A percentile compares a stretch with the other conserved stretches of the same genome.
phyloP scores from a whole-genome alignment of 30 jellyfish, hydroid and myxozoan species.

The Hydractinia symbiolongicarpus region DNA sequence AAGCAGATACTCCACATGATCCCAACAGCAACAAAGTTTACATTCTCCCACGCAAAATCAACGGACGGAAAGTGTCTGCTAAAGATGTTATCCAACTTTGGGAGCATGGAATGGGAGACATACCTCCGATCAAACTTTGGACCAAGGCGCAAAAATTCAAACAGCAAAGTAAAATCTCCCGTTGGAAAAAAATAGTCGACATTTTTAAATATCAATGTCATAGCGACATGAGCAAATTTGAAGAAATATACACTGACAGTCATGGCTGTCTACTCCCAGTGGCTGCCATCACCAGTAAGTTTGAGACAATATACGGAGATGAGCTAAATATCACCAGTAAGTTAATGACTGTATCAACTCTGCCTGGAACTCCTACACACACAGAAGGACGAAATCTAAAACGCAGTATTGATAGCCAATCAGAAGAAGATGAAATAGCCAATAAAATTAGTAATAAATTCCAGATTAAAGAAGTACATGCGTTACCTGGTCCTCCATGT shows the following conservation, averaged over 20 bases:
- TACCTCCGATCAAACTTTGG: slow-evolving; percentile 89
- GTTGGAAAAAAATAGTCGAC: slow-evolving; percentile 94
- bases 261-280: slow-evolving; percentile 78
- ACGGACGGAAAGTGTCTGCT: slow-evolving; percentile 93
- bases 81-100: slow-evolving; percentile 78
- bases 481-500: background rate
- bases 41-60: slow-evolving; percentile 82
- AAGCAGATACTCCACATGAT: background rate
- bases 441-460: background rate
- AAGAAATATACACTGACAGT: slow-evolving; percentile 46
- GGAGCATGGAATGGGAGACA: slow-evolving; percentile 89
- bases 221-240: slow-evolving; percentile 55
- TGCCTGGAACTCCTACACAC: background rate
- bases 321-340: slow-evolving; percentile 31
- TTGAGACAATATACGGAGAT: slow-evolving; percentile 51
- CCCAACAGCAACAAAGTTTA: slow-evolving; percentile 14
- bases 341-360: slow-evolving; percentile 30
- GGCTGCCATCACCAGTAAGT: slow-evolving; percentile 73
- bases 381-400: background rate
- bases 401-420: background rate
- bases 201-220: slow-evolving; percentile 68
- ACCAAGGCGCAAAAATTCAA: slow-evolving; percentile 72
- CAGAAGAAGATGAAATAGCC: background rate
- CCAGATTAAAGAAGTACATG: background rate
- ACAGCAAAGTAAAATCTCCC: slow-evolving; percentile 91